These are phyloP conservation scores for Ephialtes manifestator DNA, from an alignment of 2,888 invertebrate species.

Conservation along the genomic window DNA sequence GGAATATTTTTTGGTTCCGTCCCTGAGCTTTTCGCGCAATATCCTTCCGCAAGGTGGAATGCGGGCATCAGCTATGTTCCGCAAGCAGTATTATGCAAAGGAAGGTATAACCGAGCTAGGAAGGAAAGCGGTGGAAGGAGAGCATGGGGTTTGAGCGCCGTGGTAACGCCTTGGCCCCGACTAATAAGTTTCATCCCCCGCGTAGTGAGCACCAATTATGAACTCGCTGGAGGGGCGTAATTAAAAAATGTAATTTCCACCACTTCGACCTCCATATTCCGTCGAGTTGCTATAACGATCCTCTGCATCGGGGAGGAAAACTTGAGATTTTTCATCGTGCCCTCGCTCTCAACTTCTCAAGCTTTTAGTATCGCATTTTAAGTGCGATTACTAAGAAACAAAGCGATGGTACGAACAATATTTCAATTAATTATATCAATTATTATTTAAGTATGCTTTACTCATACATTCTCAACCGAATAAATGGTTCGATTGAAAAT, in stretches of 20 bases:
- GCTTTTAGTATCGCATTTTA: slow-evolving; percentile 1
- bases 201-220: slow-evolving; percentile 86
- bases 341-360: not conserved
- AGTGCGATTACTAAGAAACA: not conserved
- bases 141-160: slow-evolving; percentile 58
- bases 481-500: no score
- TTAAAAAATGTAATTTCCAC: slow-evolving; percentile 83
- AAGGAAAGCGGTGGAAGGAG: slow-evolving; percentile 43
- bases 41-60: slow-evolving; percentile 77
- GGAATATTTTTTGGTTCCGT: slow-evolving; percentile 69
- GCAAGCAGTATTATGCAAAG: slow-evolving; percentile 55
- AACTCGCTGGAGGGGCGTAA: slow-evolving; percentile 80
- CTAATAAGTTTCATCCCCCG: slow-evolving; percentile 85
- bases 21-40: slow-evolving; percentile 74
- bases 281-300: slow-evolving; percentile 56
- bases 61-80: slow-evolving; percentile 70
- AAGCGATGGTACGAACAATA: not conserved
- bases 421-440: not conserved
- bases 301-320: slow-evolving; percentile 11
- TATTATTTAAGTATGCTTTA: not conserved
- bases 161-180: slow-evolving; percentile 72
- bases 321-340: not conserved
- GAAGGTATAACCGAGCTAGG: slow-evolving; percentile 31
- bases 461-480: no score
- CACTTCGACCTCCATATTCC: slow-evolving; percentile 52